Percentiles rank a stretch among this genome's conserved stretches.
phyloP scores from a whole-genome alignment of 2,888 invertebrate genomes.

The Quadroppia sp. region DNA sequence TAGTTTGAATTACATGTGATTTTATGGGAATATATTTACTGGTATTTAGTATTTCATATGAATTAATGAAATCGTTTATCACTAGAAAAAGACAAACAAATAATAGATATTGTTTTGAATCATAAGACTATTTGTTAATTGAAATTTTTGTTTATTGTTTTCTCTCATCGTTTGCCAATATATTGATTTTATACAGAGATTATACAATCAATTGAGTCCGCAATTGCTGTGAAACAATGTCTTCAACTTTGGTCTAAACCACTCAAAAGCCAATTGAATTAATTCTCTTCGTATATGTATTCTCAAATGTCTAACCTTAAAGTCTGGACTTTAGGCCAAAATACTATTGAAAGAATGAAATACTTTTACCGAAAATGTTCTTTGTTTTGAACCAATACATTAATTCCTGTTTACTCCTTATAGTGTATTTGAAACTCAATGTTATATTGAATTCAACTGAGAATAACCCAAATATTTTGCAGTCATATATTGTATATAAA shows the following conservation, averaged over 20 bases:
- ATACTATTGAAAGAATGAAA: neutral
- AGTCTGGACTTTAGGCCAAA: neutral
- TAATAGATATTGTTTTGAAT: neutral
- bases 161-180: too few species aligned
- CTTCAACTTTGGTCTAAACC: constrained; percentile 19
- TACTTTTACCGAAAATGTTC: neutral
- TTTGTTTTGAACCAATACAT: neutral
- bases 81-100: too few species aligned
- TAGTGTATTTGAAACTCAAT: neutral
- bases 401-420: neutral
- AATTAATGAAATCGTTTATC: too few species aligned
- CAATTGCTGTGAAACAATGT: neutral
- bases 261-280: neutral
- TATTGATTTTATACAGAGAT: too few species aligned
- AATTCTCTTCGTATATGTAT: too few species aligned
- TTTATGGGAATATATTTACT: too few species aligned
- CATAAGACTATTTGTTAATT: neutral
- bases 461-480: too few species aligned
- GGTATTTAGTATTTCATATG: too few species aligned
- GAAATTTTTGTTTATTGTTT: neutral
- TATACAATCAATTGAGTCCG: neutral
- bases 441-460: too few species aligned
- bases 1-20: too few species aligned
- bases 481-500: too few species aligned
- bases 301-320: neutral